Evolutionary conservation across 2,888 invertebrate species (phyloP).

Genomic region (Arctia plantaginis): DNA sequence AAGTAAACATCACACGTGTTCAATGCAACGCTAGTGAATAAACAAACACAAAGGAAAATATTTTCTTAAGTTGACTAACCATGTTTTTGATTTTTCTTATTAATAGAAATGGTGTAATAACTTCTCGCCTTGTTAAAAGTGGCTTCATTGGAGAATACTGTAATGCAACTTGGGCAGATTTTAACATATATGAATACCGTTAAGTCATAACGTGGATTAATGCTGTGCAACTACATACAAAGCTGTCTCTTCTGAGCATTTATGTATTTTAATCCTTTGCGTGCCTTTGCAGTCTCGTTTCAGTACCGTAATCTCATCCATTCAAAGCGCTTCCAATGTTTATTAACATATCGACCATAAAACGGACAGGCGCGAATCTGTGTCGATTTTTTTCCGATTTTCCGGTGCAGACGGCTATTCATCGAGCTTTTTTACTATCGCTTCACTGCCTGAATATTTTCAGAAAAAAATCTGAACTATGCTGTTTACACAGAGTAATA

Average conservation of each 20-base stretch:
- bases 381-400: constrained; percentile 73
- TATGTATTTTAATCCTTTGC: constrained; percentile 55
- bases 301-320: constrained; percentile 65
- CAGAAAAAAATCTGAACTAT: constrained; percentile 54
- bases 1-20: constrained; percentile 66
- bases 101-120: constrained; percentile 21
- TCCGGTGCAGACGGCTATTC: constrained; percentile 74
- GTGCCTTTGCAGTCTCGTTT: constrained; percentile 44
- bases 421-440: constrained; percentile 66
- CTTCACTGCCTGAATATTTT: constrained; percentile 58
- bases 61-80: constrained; percentile 33
- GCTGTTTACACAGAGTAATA: constrained; percentile 57
- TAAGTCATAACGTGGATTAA: constrained; percentile 25
- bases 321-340: constrained; percentile 79
- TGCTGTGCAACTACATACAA: constrained; percentile 18
- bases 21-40: constrained; percentile 53
- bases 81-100: constrained; percentile 36
- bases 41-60: constrained; percentile 43
- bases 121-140: constrained; percentile 38
- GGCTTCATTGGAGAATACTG: constrained; percentile 22
- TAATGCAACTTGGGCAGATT: constrained; percentile 21
- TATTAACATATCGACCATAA: constrained; percentile 83
- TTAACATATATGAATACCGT: constrained; percentile 28
- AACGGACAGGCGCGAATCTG: constrained; percentile 72
- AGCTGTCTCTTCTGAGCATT: constrained; percentile 36